Evolutionary conservation across 2,888 invertebrate species (phyloP).

Genomic region (Ctena decussata): DNA sequence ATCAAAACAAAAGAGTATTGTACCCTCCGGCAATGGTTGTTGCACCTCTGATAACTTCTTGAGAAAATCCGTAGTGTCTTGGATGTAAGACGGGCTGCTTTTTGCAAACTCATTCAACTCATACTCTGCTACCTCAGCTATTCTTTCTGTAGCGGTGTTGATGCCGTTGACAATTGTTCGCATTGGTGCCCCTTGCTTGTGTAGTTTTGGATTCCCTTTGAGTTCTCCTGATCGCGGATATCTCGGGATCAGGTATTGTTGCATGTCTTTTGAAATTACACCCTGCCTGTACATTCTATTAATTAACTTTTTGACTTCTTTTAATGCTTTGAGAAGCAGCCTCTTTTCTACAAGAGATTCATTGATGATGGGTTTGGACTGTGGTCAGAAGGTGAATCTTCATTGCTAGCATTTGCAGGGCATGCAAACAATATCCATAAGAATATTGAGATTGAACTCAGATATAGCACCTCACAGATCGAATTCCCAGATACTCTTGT

Average conservation of each 20-base stretch:
- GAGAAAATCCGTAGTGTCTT: slow-evolving; percentile 21
- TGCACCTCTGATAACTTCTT: slow-evolving; percentile 14
- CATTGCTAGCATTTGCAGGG: too few relatives aligned
- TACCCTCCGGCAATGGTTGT: neutral
- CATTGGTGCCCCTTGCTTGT: slow-evolving; percentile 19
- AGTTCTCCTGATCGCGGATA: slow-evolving; percentile 18
- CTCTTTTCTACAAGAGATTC: too few relatives aligned
- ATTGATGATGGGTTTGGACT: too few relatives aligned
- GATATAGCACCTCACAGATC: too few relatives aligned
- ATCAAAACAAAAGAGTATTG: slow-evolving; percentile 38
- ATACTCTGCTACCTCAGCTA: slow-evolving; percentile 28
- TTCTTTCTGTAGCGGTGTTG: slow-evolving; percentile 19
- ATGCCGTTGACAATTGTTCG: slow-evolving; percentile 25
- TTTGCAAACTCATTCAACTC: slow-evolving; percentile 26
- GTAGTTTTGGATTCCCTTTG: slow-evolving; percentile 37
- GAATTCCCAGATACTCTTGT: too few relatives aligned
- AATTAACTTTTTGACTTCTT: slow-evolving; percentile 4
- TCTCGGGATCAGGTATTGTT: slow-evolving; percentile 26
- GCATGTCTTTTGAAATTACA: slow-evolving; percentile 15
- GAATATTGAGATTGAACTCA: too few relatives aligned
- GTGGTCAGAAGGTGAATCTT: too few relatives aligned
- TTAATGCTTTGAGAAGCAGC: neutral
- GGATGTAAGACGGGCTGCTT: slow-evolving; percentile 3
- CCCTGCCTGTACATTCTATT: slow-evolving; percentile 14
- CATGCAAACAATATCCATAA: too few relatives aligned